Evolutionary conservation across 2,113 vertebrate genomes (phyloP), one percentile per base, ranked within the genome.

Genomic region (Nothoprocta pentlandii): DNA sequence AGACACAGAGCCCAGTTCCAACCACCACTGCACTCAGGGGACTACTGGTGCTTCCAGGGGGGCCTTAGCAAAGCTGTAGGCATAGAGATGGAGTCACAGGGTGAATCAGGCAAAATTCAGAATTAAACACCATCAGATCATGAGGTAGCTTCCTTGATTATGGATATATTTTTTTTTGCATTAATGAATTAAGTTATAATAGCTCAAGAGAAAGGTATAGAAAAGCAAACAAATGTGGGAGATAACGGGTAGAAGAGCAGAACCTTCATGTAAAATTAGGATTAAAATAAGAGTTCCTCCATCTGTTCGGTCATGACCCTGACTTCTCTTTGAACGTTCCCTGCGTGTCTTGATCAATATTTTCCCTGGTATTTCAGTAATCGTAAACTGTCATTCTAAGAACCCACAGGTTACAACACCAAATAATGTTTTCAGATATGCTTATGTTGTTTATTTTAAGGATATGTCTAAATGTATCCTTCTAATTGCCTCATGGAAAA

Each of bases 371-470:
- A 51, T 78, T 90, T 21, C 90, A 83, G 58, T 14, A 16, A 28
- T 61, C 42, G 49, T 17, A 58, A 94, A 21, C 80, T 79, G 68
- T 61, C 95, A 84, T 90, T 94, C 78, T 82, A 32, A 5, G 69
- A 96, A 89, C 80, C 94, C 92, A 93, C 94, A 56, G 76, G 87
- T 89, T 95, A 70, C 91, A 96, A 90, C 90, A 90, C 3, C 87
- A 86, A 85, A 76, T 68, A 34, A 5, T 89, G 82, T 94, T 95
- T 85, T 92, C 89, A 95, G 82, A 96, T 95, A 82, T 8, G 59
- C 83, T 82, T 19, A 87, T 87, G 80, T n/a, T 97, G 97, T 97
- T 97, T 97, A 95, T 96, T 97, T 96, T 96, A 97, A 69, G 90
- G 90, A 94, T 92, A 2, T 96, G 83, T 89, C 88, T 94, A 93